Evolutionary conservation across 2,113 vertebrate species (phyloP).

Genomic region (Mormyrus iriodes): DNA sequence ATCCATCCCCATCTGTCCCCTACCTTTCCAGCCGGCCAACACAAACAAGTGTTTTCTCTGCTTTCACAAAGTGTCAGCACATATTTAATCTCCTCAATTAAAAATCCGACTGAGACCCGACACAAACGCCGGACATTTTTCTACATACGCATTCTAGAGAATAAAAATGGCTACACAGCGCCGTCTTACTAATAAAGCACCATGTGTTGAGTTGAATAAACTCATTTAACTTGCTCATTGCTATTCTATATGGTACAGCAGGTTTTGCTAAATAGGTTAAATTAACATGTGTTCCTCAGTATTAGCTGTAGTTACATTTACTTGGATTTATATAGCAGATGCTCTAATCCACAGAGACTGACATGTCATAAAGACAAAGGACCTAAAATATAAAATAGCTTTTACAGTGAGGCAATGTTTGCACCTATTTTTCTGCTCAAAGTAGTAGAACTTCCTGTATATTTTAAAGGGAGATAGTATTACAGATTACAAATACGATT

Average conservation of each 20-base stretch:
- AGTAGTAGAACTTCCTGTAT: not conserved
- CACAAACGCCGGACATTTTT: not conserved
- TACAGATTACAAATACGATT: not conserved
- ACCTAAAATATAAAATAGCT: not conserved
- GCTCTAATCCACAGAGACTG: not conserved
- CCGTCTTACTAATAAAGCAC: not conserved
- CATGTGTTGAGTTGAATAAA: not conserved
- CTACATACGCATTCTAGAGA: not conserved
- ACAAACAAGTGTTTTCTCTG: conserved; percentile 21
- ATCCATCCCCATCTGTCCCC: conserved; percentile 36
- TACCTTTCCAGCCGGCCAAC: conserved; percentile 26
- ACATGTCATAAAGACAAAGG: not conserved
- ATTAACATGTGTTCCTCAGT: not conserved
- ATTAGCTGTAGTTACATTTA: not conserved
- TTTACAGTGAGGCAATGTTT: not conserved
- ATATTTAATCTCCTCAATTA: conserved; percentile 27
- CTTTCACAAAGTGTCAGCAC: conserved; percentile 22
- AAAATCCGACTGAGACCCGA: conserved; percentile 5
- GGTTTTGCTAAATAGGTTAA: not conserved
- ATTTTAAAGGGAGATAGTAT: not conserved
- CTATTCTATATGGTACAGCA: not conserved
- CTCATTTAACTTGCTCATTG: not conserved
- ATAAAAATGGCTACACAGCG: not conserved
- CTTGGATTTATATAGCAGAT: not conserved
- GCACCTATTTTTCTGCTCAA: not conserved